These are phyloP conservation scores for Actias luna DNA, from an alignment of 2,888 invertebrate species.

Conservation along the genomic window DNA sequence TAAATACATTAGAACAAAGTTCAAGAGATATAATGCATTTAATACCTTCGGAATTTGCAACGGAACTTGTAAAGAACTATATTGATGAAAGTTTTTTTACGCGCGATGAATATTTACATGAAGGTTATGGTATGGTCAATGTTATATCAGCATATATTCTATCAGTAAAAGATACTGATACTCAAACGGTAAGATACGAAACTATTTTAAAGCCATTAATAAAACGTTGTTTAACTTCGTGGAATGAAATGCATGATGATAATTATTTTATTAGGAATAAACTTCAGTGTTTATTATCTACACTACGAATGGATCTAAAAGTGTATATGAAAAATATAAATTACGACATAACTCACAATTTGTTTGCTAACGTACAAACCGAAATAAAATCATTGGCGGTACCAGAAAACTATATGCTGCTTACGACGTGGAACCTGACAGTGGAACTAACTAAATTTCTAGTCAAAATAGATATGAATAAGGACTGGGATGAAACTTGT, in stretches of 20 bases:
- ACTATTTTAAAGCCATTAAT: conserved; percentile 46
- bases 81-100: conserved; percentile 39
- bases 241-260: conserved; percentile 35
- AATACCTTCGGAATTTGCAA: conserved; percentile 46
- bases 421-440: conserved; percentile 50
- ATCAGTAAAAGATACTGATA: conserved; percentile 39
- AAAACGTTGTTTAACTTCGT: conserved; percentile 36
- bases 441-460: conserved; percentile 39
- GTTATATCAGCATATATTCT: conserved; percentile 50
- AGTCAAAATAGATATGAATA: conserved; percentile 26
- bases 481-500: conserved; percentile 33
- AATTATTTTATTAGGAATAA: conserved; percentile 31
- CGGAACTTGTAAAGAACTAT: conserved; percentile 43
- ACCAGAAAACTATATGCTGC: conserved; percentile 49
- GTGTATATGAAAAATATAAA: conserved; percentile 34
- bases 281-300: conserved; percentile 35
- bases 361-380: conserved; percentile 39
- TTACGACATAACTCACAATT: conserved; percentile 37
- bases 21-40: conserved; percentile 46
- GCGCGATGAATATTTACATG: conserved; percentile 21
- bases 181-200: conserved; percentile 47
- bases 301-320: conserved; percentile 38
- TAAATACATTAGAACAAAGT: conserved; percentile 33
- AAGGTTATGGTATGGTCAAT: conserved; percentile 26
- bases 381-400: conserved; percentile 39